Base-by-base conservation (phyloP, 2,113 vertebrate genomes). In the Mirza zaza region DNA sequence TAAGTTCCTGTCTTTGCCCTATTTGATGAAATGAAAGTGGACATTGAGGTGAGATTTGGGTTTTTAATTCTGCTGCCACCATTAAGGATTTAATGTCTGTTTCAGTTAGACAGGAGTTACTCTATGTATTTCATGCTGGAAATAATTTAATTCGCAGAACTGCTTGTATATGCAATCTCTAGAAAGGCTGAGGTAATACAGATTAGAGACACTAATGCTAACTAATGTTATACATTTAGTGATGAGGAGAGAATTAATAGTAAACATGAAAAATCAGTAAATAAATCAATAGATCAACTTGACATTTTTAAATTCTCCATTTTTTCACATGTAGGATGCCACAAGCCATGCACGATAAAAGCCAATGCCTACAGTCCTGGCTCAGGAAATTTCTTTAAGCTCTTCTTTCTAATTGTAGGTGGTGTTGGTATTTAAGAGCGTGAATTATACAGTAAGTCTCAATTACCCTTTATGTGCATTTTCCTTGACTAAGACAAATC, bases 311-410 rank as follows among this genome's bases (percentile, higher is more conserved):
- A 75, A 57, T 73, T 90, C 13, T 11, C 15, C 1, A 45, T 67
- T 59, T 93, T 87, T 67, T 27, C 87, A 83, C 10, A 45, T 9
- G 2, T 8, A 25, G 2, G 14, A 20, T 90, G 18, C 5, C 20
- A 55, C 8, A 77, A 71, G 52, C 32, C 0, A 55, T 82, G 2
- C 8, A 55, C 20, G 15, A 48, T 61, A 29, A 48, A 83, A 80
- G 2, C 5, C 3, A 36, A 3, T n/a, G 0, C 17, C 57, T 9
- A 1, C 17, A 32, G 3, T 48, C 29, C 6, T 79, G 29, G 14
- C 4, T 48, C 27, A 34, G 13, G 18, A 8, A 8, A 61, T 23
- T 52, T 86, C 27, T 36, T 3, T 68, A 32, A 11, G 3, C 7
- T 12, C 11, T 27, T 39, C 25, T 89, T 76, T 48, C 4, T 29